Conservation (phyloP, 2,113 vertebrate genomes). For the Muscicapa adusta region DNA sequence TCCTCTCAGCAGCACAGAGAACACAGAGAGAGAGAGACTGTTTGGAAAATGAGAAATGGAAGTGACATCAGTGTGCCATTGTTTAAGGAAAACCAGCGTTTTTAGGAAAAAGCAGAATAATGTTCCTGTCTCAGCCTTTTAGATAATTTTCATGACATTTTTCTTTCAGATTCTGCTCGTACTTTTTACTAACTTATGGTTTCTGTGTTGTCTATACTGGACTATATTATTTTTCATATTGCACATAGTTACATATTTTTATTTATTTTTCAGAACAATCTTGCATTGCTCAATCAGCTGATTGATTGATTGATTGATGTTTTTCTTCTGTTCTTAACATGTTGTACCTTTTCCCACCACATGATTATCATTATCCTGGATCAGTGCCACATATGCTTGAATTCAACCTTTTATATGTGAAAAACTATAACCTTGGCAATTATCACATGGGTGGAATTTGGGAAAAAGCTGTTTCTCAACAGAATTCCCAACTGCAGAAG, state of each 20-base stretch:
- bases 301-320: neutral
- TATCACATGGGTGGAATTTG: neutral
- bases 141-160: neutral
- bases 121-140: neutral
- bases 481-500: neutral
- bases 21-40: neutral
- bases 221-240: neutral
- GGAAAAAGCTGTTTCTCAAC: neutral
- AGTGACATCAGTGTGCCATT: neutral
- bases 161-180: neutral
- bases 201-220: neutral
- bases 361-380: neutral
- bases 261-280: neutral
- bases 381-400: neutral
- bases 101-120: neutral
- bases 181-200: neutral
- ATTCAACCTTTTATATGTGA: neutral
- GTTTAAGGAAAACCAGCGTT: neutral
- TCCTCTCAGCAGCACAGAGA: neutral
- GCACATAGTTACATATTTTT: no score
- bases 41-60: neutral
- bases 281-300: neutral
- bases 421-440: neutral
- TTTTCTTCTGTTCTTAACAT: neutral
- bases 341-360: neutral